A percentile compares a stretch with the other conserved stretches of the same genome.
These are phyloP conservation scores for Ptilonorhynchus violaceus DNA, from an alignment of 2,113 vertebrate species.

Conservation along the genomic window DNA sequence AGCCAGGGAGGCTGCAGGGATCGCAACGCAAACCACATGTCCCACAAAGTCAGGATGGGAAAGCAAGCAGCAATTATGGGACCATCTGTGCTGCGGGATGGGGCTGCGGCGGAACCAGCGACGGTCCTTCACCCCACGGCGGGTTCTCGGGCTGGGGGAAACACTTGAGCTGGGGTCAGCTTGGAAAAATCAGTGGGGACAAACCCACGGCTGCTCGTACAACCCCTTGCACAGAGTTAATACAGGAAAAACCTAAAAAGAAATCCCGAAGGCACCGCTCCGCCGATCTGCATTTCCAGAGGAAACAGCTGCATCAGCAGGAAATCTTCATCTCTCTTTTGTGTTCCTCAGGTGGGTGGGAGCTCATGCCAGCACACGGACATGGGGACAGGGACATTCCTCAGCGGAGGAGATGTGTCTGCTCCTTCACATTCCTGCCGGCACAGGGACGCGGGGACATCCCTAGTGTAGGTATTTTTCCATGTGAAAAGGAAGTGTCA, in stretches of 20 bases:
- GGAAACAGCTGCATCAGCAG: slow-evolving; percentile 21
- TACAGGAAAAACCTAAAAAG: neutral
- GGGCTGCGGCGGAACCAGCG: neutral
- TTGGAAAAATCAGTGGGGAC: neutral
- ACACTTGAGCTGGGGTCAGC: neutral
- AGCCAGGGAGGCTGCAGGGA: slow-evolving; percentile 4
- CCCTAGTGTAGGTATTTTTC: neutral
- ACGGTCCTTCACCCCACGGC: fast-evolving
- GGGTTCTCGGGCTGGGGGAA: neutral
- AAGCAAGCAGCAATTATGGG: neutral
- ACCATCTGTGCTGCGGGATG: slow-evolving; percentile 9
- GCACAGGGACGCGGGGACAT: neutral
- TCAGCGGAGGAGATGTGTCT: neutral
- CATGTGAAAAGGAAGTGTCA: neutral
- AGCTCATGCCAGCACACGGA: neutral
- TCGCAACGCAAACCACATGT: slow-evolving; percentile 22
- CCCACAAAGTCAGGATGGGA: slow-evolving; percentile 18
- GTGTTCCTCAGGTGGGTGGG: neutral
- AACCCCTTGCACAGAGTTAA: neutral
- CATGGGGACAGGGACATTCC: neutral
- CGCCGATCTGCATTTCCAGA: neutral
- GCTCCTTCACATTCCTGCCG: neutral
- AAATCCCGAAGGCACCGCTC: neutral
- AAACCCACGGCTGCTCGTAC: neutral
- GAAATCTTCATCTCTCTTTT: neutral